These are phyloP conservation scores for Diadumene lineata DNA, from an alignment of 92 coral and sea anemone genomes.

Conservation along the genomic window DNA sequence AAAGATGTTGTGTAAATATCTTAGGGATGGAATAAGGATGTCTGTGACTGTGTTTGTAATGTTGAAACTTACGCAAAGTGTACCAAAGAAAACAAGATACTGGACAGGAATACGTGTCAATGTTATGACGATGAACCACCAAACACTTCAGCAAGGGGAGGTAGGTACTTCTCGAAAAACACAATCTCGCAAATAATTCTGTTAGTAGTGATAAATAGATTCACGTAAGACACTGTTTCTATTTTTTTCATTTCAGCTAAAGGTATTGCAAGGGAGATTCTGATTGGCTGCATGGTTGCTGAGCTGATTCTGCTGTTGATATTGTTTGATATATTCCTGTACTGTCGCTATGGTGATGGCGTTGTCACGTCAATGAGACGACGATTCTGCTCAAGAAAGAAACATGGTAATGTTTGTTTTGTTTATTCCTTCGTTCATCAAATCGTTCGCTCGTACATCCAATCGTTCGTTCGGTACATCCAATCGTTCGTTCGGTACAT, in stretches of 20 bases:
- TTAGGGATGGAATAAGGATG: slow-evolving; percentile 52
- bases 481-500: no score
- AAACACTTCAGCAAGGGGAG: slow-evolving; percentile 18
- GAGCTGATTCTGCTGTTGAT: slow-evolving; percentile 36
- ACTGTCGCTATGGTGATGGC: slow-evolving; percentile 21
- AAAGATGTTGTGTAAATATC: not conserved
- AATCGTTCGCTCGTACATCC: no score
- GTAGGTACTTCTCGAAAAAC: no score
- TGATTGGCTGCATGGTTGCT: slow-evolving; percentile 41
- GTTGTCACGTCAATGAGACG: not conserved
- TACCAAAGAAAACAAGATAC: not conserved
- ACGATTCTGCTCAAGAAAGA: slow-evolving; percentile 6
- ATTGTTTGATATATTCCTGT: slow-evolving; percentile 47
- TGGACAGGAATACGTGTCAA: slow-evolving; percentile 40
- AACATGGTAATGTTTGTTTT: slow-evolving; percentile 1
- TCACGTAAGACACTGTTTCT: no score
- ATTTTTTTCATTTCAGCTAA: not conserved
- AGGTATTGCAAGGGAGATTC: slow-evolving; percentile 21
- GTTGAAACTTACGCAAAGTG: slow-evolving; percentile 19
- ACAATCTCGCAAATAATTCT: not conserved
- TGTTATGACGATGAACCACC: slow-evolving; percentile 25
- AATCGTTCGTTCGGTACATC: no score
- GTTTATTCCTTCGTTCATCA: no score
- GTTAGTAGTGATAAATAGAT: no score
- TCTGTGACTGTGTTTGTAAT: slow-evolving; percentile 46